Evolutionary conservation across 2,888 invertebrate species (phyloP).

Genomic region (Phytoseiulus persimilis): DNA sequence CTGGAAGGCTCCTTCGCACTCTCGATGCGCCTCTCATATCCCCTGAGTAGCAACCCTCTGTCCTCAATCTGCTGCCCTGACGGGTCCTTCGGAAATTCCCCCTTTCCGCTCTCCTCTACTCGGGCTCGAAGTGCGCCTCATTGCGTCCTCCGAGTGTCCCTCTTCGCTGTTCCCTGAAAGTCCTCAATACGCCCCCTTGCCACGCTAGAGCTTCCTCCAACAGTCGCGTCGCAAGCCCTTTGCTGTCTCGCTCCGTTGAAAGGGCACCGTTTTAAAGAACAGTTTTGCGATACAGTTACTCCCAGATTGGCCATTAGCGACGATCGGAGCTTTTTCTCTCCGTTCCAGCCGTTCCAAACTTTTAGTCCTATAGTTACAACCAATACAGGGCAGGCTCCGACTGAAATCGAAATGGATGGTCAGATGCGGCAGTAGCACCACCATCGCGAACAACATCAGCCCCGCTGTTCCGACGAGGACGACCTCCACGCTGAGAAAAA

Average conservation of each 20-base stretch:
- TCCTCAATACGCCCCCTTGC: neutral
- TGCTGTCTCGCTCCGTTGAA: neutral
- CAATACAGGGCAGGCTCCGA: neutral
- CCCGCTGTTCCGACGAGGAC: too few species aligned
- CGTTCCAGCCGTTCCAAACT: neutral
- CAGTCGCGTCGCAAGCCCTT: neutral
- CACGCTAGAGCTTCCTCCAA: neutral
- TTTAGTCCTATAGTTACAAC: neutral
- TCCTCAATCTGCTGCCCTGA: neutral
- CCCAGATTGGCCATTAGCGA: constrained; percentile 5
- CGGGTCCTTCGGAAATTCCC: neutral
- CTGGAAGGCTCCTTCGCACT: neutral
- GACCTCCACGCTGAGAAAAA: neutral
- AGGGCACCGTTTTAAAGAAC: neutral
- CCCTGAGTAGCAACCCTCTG: neutral
- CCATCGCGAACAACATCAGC: too few species aligned
- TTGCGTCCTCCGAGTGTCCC: neutral
- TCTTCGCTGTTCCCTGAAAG: neutral
- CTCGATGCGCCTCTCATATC: neutral
- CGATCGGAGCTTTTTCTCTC: neutral
- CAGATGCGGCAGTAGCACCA: neutral
- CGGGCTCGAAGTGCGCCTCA: neutral
- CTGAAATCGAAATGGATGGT: neutral
- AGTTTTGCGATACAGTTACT: constrained; percentile 5
- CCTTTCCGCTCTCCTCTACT: neutral